Conservation (phyloP, 2,113 vertebrate genomes). For the Zingel zingel region DNA sequence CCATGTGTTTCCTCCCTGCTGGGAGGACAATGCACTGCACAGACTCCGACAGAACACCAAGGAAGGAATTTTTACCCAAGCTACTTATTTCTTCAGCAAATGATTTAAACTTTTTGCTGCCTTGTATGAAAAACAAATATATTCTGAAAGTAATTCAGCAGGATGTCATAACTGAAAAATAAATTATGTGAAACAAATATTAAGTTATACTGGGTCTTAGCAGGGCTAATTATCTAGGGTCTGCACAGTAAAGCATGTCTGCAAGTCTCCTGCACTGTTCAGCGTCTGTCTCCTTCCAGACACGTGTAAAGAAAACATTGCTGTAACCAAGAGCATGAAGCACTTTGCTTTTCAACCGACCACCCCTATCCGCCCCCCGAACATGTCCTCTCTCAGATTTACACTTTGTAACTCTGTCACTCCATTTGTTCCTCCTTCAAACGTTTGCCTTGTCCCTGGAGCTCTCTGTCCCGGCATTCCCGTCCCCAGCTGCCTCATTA, state of each 20-base stretch:
- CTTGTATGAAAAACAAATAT: constrained; percentile 13
- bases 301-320: constrained; percentile 35
- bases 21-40: neutral
- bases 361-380: constrained; percentile 4
- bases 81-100: neutral
- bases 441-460: constrained; percentile 57
- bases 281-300: neutral
- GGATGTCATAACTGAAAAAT: constrained; percentile 2
- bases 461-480: constrained; percentile 44
- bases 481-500: constrained; percentile 75
- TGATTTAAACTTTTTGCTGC: neutral
- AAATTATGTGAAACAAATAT: constrained; percentile 14
- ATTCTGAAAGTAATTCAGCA: neutral
- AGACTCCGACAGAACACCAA: constrained; percentile 2
- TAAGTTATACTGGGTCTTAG: constrained; percentile 2
- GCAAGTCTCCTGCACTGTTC: constrained; percentile 5
- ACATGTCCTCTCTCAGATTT: constrained; percentile 58
- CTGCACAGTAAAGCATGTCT: constrained; percentile 12
- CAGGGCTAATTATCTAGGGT: constrained; percentile 35
- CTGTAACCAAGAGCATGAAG: constrained; percentile 11
- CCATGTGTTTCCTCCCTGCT: neutral
- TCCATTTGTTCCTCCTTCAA: constrained; percentile 63
- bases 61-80: neutral
- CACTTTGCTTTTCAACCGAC: constrained; percentile 23
- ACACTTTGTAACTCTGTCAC: constrained; percentile 64